Evolutionary conservation across 64 coral and sea anemone species (phyloP).

Genomic region (Actinia equina): DNA sequence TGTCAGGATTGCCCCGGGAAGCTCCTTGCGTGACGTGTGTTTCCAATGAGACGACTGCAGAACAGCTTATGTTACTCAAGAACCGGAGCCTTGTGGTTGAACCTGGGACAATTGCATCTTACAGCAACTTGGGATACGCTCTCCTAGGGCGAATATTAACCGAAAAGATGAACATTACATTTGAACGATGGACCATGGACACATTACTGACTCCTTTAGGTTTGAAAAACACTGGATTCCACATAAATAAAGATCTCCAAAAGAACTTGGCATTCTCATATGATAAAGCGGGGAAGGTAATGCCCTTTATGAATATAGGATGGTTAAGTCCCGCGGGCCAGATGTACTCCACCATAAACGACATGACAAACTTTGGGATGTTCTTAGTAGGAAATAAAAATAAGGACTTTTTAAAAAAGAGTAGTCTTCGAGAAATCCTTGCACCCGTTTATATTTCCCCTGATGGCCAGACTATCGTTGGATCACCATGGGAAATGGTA

Average conservation of each 20-base stretch:
- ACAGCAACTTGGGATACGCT: slow-evolving; percentile 66
- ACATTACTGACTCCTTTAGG: slow-evolving; percentile 27
- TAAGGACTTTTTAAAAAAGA: slow-evolving; percentile 2
- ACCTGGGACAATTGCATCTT: slow-evolving; percentile 55
- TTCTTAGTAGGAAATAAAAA: slow-evolving; percentile 9
- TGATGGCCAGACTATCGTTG: slow-evolving; percentile 40
- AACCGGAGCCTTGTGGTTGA: slow-evolving; percentile 45
- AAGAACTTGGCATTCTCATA: slow-evolving; percentile 47
- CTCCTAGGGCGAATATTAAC: slow-evolving; percentile 36
- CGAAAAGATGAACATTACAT: slow-evolving; percentile 42
- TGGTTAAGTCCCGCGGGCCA: slow-evolving; percentile 58
- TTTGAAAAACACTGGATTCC: slow-evolving; percentile 40
- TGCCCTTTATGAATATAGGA: slow-evolving; percentile 19
- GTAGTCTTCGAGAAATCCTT: slow-evolving; percentile 37
- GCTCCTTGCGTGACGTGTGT: slow-evolving; percentile 41
- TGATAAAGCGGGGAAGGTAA: background rate
- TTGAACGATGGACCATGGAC: slow-evolving; percentile 24
- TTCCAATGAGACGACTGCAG: slow-evolving; percentile 14
- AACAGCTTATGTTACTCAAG: slow-evolving; percentile 3
- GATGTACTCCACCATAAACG: slow-evolving; percentile 47
- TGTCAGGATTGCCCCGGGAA: slow-evolving; percentile 53
- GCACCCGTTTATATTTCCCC: slow-evolving; percentile 27
- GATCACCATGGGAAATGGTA: slow-evolving; percentile 51
- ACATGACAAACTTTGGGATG: slow-evolving; percentile 39
- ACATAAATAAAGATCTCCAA: background rate